phyloP scores from a whole-genome alignment of 2,888 invertebrate species.

The Monochamus alternatus region DNA sequence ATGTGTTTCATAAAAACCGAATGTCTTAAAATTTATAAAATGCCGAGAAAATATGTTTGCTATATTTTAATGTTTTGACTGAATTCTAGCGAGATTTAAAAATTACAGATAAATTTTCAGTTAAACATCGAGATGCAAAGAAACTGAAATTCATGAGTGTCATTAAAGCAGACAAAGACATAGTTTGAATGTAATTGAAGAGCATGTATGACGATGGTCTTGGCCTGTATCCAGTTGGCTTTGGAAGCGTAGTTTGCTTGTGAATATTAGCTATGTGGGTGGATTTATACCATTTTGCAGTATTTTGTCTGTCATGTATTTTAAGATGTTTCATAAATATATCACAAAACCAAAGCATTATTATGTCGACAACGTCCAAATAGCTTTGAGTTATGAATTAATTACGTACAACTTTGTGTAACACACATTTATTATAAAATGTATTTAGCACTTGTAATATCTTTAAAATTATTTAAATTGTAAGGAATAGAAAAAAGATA shows the following conservation, averaged over 20 bases:
- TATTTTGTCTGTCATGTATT: slow-evolving; percentile 36
- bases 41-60: background rate
- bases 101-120: slow-evolving; percentile 29
- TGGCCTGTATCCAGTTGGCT: slow-evolving; percentile 52
- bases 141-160: slow-evolving; percentile 47
- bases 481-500: no score
- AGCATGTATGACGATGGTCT: slow-evolving; percentile 47
- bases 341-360: background rate
- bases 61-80: background rate
- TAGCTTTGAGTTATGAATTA: slow-evolving; percentile 1
- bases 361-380: slow-evolving; percentile 2
- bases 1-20: no score
- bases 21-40: no score
- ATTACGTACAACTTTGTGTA: background rate
- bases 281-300: slow-evolving; percentile 36
- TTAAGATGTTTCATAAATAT: slow-evolving; percentile 18
- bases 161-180: slow-evolving; percentile 51
- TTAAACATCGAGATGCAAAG: slow-evolving; percentile 46
- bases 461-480: no score
- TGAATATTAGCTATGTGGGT: slow-evolving; percentile 40
- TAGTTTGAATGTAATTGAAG: slow-evolving; percentile 53
- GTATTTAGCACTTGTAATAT: background rate
- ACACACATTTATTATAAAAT: background rate
- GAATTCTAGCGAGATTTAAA: slow-evolving; percentile 15
- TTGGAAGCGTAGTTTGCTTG: slow-evolving; percentile 22